Percentiles rank a stretch among this genome's conserved stretches.
Evolutionary conservation across 2,113 vertebrate species (phyloP).

Genomic region (Actinemys pallida): DNA sequence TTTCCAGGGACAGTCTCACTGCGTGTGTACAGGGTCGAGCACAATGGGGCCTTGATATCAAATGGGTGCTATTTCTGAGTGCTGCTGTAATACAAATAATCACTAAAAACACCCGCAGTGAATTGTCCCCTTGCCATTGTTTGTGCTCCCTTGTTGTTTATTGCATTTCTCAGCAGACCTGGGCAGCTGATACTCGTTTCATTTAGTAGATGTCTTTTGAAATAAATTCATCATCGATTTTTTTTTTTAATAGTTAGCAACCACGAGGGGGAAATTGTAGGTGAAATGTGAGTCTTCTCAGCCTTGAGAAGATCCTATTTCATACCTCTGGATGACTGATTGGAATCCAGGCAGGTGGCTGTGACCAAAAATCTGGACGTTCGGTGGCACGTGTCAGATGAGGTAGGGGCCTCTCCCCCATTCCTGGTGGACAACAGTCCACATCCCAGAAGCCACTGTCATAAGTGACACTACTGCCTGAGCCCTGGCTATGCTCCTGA

Average conservation of each 20-base stretch:
- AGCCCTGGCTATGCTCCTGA: neutral
- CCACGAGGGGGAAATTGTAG: neutral
- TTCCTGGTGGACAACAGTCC: constrained; percentile 1
- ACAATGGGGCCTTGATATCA: neutral
- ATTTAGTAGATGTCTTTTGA: neutral
- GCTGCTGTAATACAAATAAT: neutral
- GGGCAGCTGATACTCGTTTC: neutral
- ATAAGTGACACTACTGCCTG: neutral
- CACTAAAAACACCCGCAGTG: neutral
- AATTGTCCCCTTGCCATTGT: neutral
- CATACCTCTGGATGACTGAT: neutral
- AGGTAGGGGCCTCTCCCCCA: neutral
- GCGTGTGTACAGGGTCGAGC: neutral
- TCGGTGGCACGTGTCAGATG: neutral
- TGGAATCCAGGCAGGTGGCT: neutral
- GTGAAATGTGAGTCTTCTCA: neutral
- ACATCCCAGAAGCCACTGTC: neutral
- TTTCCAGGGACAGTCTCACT: neutral
- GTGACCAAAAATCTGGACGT: neutral
- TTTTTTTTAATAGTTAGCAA: constrained; percentile 29
- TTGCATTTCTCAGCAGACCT: neutral
- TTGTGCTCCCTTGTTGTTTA: neutral
- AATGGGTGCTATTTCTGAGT: neutral
- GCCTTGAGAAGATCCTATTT: neutral
- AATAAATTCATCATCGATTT: neutral